Percentiles rank a stretch among this genome's conserved stretches.
These are phyloP conservation scores for Ptychadena robeensis DNA, from an alignment of 2,797 vertebrate species.

Conservation along the genomic window DNA sequence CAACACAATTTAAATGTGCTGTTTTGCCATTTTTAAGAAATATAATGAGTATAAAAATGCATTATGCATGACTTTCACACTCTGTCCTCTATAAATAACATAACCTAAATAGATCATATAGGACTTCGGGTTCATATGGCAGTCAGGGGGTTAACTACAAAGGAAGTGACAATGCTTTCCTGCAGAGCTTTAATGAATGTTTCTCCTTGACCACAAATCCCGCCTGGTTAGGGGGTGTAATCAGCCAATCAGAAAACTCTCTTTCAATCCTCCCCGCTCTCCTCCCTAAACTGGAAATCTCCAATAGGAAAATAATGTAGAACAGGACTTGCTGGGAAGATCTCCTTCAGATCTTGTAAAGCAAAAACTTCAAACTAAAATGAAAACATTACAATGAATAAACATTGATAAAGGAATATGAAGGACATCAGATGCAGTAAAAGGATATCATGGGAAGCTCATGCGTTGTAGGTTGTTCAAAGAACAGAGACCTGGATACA, in stretches of 20 bases:
- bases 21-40: background rate
- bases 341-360: conserved; percentile 5
- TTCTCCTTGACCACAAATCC: conserved; percentile 12
- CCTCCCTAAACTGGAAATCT: conserved; percentile 3
- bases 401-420: background rate
- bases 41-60: background rate
- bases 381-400: background rate
- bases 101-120: background rate
- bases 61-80: background rate
- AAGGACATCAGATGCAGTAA: background rate
- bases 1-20: background rate
- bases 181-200: conserved; percentile 39
- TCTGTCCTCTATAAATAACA: no score
- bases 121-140: background rate
- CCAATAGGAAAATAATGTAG: conserved; percentile 22
- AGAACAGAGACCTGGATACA: background rate
- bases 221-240: conserved; percentile 8
- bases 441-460: background rate
- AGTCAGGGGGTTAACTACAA: conserved; percentile 31
- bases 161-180: conserved; percentile 36
- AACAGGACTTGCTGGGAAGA: conserved; percentile 1
- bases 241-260: conserved; percentile 30
- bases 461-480: background rate
- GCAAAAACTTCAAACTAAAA: background rate
- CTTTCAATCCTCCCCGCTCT: conserved; percentile 30